Evolutionary conservation across 2,113 vertebrate genomes (phyloP), one percentile per base, ranked within the genome.

Genomic region (Myotis brandtii): DNA sequence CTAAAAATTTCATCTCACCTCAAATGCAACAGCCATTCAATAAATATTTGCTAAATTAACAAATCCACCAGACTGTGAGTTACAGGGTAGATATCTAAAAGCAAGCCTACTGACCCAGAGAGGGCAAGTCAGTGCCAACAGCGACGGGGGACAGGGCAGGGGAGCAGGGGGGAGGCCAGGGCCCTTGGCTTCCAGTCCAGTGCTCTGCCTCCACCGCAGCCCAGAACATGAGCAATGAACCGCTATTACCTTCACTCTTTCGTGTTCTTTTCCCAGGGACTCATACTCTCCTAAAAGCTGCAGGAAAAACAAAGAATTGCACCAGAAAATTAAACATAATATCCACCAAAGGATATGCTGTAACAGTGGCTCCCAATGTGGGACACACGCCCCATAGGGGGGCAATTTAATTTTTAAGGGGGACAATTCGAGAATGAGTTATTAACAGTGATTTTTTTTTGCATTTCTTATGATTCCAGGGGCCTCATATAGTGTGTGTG

Each of bases 251-350:
- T 99, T 99, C 9, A 99, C 97, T 97, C 97, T 98, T 48, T 99
- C 98, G 2, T 99, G 99, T 86, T 99, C 99, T 97, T 99, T 99
- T 95, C 98, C 98, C 97, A 99, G 98, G 43, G 98, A 98, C 75
- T 99, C 99, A 0, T 99, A 99, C 96, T 99, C 99, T 96, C 98
- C 98, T 79, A 99, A 98, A 91, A 99, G 99, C 99, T 99, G 93
- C 92, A 98, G 69, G 77, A 92, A 97, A 93, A 93, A 93, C 48
- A 93, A 89, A 97, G 27, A 96, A 80, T 16, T 64, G 16, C 7
- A 94, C 11, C 82, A 94, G 43, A 95, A 37, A 66, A 84, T 86
- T 84, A 91, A 46, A 95, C 34, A 70, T 12, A 82, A 8, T 30
- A 46, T 20, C 34, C 40, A 52, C 13, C 0, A 9, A 72, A 8